Evolutionary conservation across 2,797 vertebrate species (phyloP), one percentile per base, ranked within the genome.

Genomic region (Pipistrellus pipistrellus): DNA sequence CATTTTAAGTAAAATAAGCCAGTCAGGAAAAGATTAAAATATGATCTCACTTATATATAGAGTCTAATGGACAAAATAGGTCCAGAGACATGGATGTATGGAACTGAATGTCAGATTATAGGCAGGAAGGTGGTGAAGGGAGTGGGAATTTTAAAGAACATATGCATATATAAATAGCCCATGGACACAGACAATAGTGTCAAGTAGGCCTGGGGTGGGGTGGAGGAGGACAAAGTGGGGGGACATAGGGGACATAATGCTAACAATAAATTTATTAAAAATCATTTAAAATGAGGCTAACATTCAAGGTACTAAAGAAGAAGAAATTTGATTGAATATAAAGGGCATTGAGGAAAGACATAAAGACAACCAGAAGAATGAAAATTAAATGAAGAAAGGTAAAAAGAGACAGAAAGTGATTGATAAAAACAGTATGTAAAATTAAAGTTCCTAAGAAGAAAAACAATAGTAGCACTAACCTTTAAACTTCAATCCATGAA

Each of bases 341-440:
- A 88, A n/a, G 20, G 25, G 2, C 38, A 55, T 13, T 85, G 68
- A 77, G 20, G 62, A 81, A 92, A 93, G 35, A 55, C 20, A 57
- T 32, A 41, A n/a, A 72, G 25, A 46, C 17, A 93, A n/a, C 21
- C 20, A 41, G 55, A 48, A 62, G 23, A 92, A 59, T 68, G 59
- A 82, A 78, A 85, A 69, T 86, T 41, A 81, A 82, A 59, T 64
- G n/a, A 91, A 84, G 44, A 83, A 72, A 80, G 48, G 41, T 80
- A 41, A 15, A 69, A 73, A 68, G 10, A 72, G 21, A 35, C 9
- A 77, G 21, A 86, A 78, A 71, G 30, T 41, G 14, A 53, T 69
- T 66, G 23, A 88, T 62, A 73, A 20, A 82, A 8, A 85, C 15
- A 10, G 30, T 53, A 75, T 55, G 8, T 85, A 86, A 85, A 51